phyloP scores from a whole-genome alignment of 2,797 vertebrate species.

The Podarcis siculus region DNA sequence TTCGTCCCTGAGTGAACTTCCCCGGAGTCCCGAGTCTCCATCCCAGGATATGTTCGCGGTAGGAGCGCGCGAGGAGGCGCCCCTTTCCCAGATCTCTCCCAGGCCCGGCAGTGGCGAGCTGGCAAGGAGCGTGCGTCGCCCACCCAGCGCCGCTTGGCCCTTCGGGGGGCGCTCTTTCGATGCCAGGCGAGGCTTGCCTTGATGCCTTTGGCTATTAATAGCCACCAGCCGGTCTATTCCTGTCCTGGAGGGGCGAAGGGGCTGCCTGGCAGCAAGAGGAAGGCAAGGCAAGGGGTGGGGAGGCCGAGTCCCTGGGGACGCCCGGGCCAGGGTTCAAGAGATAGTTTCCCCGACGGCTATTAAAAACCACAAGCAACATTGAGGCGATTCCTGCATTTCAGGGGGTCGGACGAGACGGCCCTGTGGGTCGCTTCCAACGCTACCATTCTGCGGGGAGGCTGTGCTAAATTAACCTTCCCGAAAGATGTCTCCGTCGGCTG shows the following conservation, averaged over 20 bases:
- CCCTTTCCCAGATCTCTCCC: background rate
- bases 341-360: background rate
- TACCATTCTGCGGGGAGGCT: too few relatives aligned
- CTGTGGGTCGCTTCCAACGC: too few relatives aligned
- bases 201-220: conserved; percentile 15
- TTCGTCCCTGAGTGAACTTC: too few relatives aligned
- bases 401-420: too few relatives aligned
- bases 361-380: too few relatives aligned
- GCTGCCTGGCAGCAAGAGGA: background rate
- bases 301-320: background rate
- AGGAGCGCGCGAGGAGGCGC: too few relatives aligned
- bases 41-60: background rate
- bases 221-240: background rate
- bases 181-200: conserved; percentile 9
- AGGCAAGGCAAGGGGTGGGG: background rate
- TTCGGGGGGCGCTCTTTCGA: background rate
- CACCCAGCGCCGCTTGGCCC: background rate
- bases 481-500: too few relatives aligned
- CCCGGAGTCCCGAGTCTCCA: background rate
- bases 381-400: too few relatives aligned
- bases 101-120: background rate
- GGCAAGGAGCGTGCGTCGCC: background rate
- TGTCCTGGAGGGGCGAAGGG: background rate
- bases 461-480: too few relatives aligned
- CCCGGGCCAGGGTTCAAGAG: background rate